Conservation (phyloP, 30 jellyfish, hydroid and myxozoan species). For the Aurelia aurita region DNA sequence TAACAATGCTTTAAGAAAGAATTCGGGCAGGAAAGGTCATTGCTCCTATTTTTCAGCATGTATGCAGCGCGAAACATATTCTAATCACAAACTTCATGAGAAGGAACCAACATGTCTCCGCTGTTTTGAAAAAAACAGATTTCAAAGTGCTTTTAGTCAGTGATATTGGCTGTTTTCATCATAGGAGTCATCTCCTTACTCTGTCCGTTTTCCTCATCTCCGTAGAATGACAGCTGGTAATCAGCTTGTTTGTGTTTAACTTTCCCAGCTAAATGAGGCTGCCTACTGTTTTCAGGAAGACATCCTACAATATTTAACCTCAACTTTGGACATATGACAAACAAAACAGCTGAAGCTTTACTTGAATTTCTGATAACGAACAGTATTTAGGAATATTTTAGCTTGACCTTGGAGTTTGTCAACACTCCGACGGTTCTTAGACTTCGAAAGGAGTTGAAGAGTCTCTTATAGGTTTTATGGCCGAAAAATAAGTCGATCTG, state of each 20-base stretch:
- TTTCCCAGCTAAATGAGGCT: slow-evolving; percentile 40
- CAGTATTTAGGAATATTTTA: neutral
- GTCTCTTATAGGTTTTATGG: too few species aligned
- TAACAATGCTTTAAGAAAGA: neutral
- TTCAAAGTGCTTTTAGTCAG: slow-evolving; percentile 19
- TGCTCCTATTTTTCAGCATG: too few species aligned
- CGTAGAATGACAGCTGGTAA: slow-evolving; percentile 52
- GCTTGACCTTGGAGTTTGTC: slow-evolving; percentile 13
- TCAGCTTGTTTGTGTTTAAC: slow-evolving; percentile 25
- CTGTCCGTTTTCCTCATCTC: slow-evolving; percentile 32
- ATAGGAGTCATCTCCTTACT: slow-evolving; percentile 47
- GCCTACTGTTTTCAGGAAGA: slow-evolving; percentile 48
- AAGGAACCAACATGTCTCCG: too few species aligned
- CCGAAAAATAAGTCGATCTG: too few species aligned
- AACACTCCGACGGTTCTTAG: too few species aligned
- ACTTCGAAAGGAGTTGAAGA: too few species aligned
- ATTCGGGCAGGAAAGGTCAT: too few species aligned
- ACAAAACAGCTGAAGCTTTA: slow-evolving; percentile 6
- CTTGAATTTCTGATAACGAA: neutral
- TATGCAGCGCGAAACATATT: too few species aligned
- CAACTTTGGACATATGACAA: slow-evolving; percentile 43
- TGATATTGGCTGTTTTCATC: slow-evolving; percentile 27
- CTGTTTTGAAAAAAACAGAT: neutral
- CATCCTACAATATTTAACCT: slow-evolving; percentile 48
- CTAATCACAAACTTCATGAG: too few species aligned